Evolutionary conservation across 2,888 invertebrate genomes (phyloP).

Genomic region (Dryobota labecula): DNA sequence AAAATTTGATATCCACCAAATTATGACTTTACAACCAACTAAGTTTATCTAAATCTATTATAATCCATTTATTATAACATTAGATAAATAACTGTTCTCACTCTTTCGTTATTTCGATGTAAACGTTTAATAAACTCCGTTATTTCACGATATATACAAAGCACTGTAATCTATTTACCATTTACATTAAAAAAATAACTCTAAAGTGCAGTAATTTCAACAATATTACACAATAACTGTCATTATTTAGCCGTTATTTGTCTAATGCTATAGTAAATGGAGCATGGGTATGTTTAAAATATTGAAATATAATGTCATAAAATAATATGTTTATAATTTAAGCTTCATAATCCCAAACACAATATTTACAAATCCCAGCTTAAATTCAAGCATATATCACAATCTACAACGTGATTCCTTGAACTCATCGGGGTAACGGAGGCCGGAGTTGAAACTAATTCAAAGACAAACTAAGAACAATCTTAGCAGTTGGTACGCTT

Average conservation of each 20-base stretch:
- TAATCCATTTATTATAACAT: too few relatives aligned
- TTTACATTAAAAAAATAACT: too few relatives aligned
- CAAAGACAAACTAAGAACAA: constrained; percentile 59
- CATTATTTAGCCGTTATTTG: too few relatives aligned
- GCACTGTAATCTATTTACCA: too few relatives aligned
- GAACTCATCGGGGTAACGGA: constrained; percentile 28
- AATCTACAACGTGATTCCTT: constrained; percentile 29
- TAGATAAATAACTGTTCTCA: too few relatives aligned
- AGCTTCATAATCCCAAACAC: constrained; percentile 9
- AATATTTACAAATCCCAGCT: not conserved
- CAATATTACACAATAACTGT: too few relatives aligned
- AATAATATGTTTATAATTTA: constrained; percentile 31
- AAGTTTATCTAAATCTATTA: not conserved
- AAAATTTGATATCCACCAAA: not conserved
- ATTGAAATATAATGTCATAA: constrained; percentile 34
- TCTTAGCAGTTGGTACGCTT: constrained; percentile 55
- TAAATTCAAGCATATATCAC: constrained; percentile 32
- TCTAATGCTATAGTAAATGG: too few relatives aligned
- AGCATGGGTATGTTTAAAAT: constrained; percentile 35
- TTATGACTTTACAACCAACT: not conserved
- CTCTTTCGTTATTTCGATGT: too few relatives aligned
- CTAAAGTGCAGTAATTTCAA: too few relatives aligned
- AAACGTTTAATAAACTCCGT: too few relatives aligned
- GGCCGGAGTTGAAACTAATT: constrained; percentile 60
- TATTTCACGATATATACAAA: too few relatives aligned